A percentile compares a stretch with the other conserved stretches of the same genome.
Evolutionary conservation across 2,797 vertebrate genomes (phyloP).

Genomic region (Galago senegalensis): DNA sequence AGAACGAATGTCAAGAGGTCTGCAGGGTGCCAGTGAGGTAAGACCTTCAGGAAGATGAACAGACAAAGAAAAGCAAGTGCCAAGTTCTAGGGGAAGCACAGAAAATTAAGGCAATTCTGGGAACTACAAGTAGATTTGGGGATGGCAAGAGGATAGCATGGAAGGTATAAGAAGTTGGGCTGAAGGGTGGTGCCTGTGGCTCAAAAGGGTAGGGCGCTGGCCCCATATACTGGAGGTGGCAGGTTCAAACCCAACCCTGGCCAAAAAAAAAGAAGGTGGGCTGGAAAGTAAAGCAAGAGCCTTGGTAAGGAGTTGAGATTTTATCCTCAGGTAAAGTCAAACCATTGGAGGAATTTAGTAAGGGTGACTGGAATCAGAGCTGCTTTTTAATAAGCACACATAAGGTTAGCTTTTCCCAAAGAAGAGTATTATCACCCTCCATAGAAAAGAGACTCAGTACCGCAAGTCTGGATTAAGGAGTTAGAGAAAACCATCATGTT

Average conservation of each 20-base stretch:
- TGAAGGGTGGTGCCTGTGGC: neutral
- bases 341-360: neutral
- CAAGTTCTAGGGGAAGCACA: neutral
- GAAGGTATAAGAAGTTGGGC: neutral
- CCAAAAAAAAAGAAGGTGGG: neutral
- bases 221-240: no score
- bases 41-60: no score
- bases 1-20: neutral
- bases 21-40: neutral
- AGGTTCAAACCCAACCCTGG: no score
- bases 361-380: neutral
- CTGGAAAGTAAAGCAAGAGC: neutral
- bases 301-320: neutral
- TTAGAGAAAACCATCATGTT: neutral
- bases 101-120: neutral
- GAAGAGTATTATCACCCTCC: neutral
- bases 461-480: neutral
- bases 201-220: no score
- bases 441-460: neutral
- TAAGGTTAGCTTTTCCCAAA: neutral
- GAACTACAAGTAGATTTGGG: neutral
- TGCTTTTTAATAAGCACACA: neutral
- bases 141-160: fast-evolving
- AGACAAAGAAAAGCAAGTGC: neutral
- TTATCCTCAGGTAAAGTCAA: neutral